A percentile compares a stretch with the other conserved stretches of the same genome.
Conservation (phyloP, 2,797 vertebrate genomes). For the Enteromius anoplus region DNA sequence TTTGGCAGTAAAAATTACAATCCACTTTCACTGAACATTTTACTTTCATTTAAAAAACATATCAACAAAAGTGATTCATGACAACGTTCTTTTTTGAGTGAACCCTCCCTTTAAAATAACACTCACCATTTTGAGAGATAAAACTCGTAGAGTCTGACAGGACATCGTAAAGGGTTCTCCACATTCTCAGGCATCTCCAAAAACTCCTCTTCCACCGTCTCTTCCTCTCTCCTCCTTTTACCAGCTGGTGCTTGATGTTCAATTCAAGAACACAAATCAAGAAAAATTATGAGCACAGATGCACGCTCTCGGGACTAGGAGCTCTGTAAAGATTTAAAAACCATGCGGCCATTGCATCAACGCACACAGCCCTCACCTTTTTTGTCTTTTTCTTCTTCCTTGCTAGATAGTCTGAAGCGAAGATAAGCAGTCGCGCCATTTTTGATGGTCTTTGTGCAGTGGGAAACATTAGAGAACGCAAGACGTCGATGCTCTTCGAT, state of each 20-base stretch:
- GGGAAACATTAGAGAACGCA: slow-evolving; percentile 87
- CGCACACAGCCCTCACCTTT: slow-evolving; percentile 49
- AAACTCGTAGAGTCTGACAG: slow-evolving; percentile 94
- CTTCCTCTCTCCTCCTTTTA: slow-evolving; percentile 83
- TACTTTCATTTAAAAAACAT: background rate
- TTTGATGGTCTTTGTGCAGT: slow-evolving; percentile 82
- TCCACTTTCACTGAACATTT: background rate
- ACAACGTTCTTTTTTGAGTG: background rate
- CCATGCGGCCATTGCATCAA: background rate
- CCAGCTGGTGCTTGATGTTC: slow-evolving; percentile 44
- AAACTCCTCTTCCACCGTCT: slow-evolving; percentile 73
- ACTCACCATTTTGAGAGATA: slow-evolving; percentile 97
- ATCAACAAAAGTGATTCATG: background rate
- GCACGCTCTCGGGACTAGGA: background rate
- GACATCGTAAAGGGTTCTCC: slow-evolving; percentile 89
- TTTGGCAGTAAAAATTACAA: background rate
- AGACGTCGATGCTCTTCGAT: slow-evolving; percentile 87
- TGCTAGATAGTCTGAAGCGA: slow-evolving; percentile 81
- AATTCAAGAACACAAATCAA: slow-evolving; percentile 9
- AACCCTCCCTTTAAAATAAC: background rate
- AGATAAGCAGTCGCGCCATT: slow-evolving; percentile 86
- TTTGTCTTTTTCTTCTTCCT: slow-evolving; percentile 66
- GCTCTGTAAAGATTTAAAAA: background rate
- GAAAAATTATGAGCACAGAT: background rate
- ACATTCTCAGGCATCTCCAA: slow-evolving; percentile 91